Evolutionary conservation across 30 jellyfish, hydroid and myxozoan species (phyloP), one percentile per base, ranked within the genome.

Genomic region (Pseudorhiza aurosa): DNA sequence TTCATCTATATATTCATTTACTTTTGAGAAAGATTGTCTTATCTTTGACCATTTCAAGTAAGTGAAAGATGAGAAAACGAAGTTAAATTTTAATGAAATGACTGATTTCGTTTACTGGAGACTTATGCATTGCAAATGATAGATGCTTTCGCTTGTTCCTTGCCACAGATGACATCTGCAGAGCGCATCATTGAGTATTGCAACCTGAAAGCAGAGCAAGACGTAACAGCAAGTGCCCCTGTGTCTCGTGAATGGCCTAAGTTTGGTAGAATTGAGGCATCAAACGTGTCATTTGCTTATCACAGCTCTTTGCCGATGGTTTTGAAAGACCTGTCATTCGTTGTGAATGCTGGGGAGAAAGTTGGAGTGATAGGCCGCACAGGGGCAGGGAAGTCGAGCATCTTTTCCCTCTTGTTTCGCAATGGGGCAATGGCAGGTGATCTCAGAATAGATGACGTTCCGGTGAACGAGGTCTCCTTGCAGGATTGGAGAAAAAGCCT

Each of bases 301-400:
- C 96, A 89, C 49, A 71, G 75, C 31, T 26, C 95, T 1, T 65
- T 89, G 58, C 97, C 97, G 1, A 18, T 19, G 30, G 97, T 75
- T 8, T 67, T 89, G 62, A 82, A 75, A 6, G 76, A 75, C 10
- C 59, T 72, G 10, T 3, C 50, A 24, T 75, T 75, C 42, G 18
- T 72, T 8, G 50, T 72, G 12, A 55, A 68, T 26, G 65, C 31
- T 51, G 76, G 71, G 27, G 78, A 62, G 18, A 75, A 89, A 88
- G 64, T 89, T 36, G 97, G 97, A 0, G 62, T 89, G 2, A 81
- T 89, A 12, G 97, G 97, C 4, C 88, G 97, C 0, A 89, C 97
- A n/a, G 97, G 97, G 18, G 97, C 97, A 22, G 97, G 97, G 26
- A 89, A 89, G 42, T 79, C 96, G 18, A 70, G 96, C 11, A 36